A percentile compares a stretch with the other conserved stretches of the same genome.
Evolutionary conservation across 2,797 vertebrate species (phyloP).

Genomic region (Enteromius paludinosus): DNA sequence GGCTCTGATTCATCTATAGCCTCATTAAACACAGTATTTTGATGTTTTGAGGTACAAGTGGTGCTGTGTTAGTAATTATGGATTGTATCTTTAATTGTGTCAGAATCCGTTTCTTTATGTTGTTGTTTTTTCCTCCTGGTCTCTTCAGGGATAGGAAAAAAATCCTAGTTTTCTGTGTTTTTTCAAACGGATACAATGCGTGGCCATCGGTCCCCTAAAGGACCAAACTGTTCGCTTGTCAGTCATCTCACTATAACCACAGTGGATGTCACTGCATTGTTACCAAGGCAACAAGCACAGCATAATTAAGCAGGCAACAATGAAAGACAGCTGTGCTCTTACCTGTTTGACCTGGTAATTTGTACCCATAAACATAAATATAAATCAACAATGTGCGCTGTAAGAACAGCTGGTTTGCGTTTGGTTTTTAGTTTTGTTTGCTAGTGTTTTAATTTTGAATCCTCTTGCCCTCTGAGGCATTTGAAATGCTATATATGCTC

Average conservation of each 20-base stretch:
- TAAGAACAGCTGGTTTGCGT: slow-evolving; percentile 14
- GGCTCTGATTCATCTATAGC: background rate
- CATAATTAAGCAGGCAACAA: slow-evolving; percentile 10
- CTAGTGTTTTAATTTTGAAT: slow-evolving; percentile 26
- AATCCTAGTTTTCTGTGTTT: slow-evolving; percentile 7
- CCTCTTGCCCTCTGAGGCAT: slow-evolving; percentile 3
- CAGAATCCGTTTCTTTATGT: background rate
- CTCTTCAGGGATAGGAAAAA: background rate
- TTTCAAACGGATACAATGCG: background rate
- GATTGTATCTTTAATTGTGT: slow-evolving; percentile 25
- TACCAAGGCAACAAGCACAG: slow-evolving; percentile 4
- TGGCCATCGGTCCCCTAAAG: background rate
- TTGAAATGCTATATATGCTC: slow-evolving; percentile 31
- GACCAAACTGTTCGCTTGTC: slow-evolving; percentile 15
- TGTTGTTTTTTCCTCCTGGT: background rate
- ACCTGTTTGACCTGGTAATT: slow-evolving; percentile 7
- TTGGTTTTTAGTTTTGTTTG: slow-evolving; percentile 6
- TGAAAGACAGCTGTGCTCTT: slow-evolving; percentile 14
- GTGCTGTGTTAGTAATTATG: slow-evolving; percentile 37
- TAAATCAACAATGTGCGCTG: background rate
- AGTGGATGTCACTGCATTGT: background rate
- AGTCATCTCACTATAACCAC: slow-evolving; percentile 1
- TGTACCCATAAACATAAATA: slow-evolving; percentile 6
- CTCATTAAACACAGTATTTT: slow-evolving; percentile 20
- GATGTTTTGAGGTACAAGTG: slow-evolving; percentile 35